phyloP scores from a whole-genome alignment of 2,797 vertebrate species.

The Lindbergichthys nudifrons region DNA sequence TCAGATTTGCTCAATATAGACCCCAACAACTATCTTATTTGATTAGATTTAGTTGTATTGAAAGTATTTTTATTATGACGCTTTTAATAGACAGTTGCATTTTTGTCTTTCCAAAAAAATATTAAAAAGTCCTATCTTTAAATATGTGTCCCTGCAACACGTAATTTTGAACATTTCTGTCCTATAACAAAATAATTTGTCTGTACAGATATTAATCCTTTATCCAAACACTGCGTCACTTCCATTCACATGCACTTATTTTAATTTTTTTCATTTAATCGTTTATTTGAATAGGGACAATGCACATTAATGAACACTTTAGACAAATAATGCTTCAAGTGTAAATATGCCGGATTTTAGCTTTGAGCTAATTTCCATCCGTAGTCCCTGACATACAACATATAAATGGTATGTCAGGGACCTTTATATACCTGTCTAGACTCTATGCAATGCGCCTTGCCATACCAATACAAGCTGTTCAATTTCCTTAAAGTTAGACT shows the following conservation, averaged over 20 bases:
- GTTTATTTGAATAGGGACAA: no score
- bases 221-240: neutral
- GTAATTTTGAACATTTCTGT: neutral
- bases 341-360: no score
- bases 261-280: no score
- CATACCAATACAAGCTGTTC: neutral
- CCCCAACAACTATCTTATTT: neutral
- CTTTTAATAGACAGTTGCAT: neutral
- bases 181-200: neutral
- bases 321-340: no score
- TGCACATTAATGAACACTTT: no score
- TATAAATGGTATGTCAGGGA: no score
- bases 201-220: neutral
- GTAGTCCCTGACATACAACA: no score
- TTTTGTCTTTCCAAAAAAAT: neutral
- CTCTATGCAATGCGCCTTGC: neutral
- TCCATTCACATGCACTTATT: neutral
- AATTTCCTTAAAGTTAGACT: neutral
- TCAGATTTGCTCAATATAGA: neutral
- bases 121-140: no score
- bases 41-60: neutral
- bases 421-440: neutral
- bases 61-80: no score
- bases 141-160: neutral
- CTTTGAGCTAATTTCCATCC: no score